phyloP scores from a whole-genome alignment of 2,113 vertebrate species.

The Pelecanus crispus region DNA sequence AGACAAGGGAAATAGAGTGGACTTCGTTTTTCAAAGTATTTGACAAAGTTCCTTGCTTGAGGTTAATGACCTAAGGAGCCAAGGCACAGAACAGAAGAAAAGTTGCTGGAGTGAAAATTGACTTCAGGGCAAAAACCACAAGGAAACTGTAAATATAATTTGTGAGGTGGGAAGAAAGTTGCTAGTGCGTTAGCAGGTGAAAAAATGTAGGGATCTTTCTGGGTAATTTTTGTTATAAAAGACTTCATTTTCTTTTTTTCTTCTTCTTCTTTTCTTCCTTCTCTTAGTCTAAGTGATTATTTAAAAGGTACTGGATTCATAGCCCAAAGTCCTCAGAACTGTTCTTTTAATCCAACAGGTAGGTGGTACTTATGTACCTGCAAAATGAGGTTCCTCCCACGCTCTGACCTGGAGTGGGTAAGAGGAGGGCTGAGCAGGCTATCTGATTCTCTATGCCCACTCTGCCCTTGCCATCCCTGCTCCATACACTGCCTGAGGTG shows the following conservation, averaged over 20 bases:
- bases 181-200: not conserved
- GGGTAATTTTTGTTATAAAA: not conserved
- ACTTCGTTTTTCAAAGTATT: slow-evolving; percentile 48
- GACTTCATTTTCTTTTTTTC: not conserved
- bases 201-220: not conserved
- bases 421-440: not conserved
- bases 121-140: slow-evolving; percentile 46
- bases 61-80: slow-evolving; percentile 57
- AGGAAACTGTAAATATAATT: slow-evolving; percentile 52
- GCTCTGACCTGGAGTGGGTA: not conserved
- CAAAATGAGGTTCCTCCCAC: not conserved
- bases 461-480: not conserved
- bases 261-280: not conserved
- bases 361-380: not conserved
- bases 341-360: not conserved
- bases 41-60: slow-evolving; percentile 42
- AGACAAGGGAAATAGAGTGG: slow-evolving; percentile 39
- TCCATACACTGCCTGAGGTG: not conserved
- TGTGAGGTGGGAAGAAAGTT: slow-evolving; percentile 1
- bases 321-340: not conserved
- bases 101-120: slow-evolving; percentile 52
- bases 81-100: slow-evolving; percentile 43
- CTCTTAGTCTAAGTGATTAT: not conserved
- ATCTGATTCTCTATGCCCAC: not conserved
- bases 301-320: not conserved